These are phyloP conservation scores for Myotis findleyi DNA, from an alignment of 2,797 vertebrate genomes.

Conservation along the genomic window DNA sequence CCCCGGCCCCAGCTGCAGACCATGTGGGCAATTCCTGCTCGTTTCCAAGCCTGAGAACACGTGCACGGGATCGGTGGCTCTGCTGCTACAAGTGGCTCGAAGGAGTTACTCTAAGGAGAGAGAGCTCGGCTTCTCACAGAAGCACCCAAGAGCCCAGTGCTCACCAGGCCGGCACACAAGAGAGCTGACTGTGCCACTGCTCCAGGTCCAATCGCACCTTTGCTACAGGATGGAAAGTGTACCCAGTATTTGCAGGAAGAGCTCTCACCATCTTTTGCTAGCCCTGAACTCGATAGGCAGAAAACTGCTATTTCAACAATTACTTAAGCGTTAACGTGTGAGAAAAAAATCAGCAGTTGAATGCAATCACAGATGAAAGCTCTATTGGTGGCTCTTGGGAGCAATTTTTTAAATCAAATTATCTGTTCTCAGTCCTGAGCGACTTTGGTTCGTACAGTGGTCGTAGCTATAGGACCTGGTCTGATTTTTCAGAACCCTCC, in stretches of 20 bases:
- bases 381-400: background rate
- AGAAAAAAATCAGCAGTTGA: background rate
- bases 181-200: accelerated
- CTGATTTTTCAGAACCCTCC: background rate
- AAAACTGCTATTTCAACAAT: background rate
- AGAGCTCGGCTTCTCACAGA: background rate
- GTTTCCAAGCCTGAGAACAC: background rate
- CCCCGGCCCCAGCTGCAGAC: background rate
- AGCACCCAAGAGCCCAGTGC: background rate
- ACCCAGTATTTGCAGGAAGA: no score
- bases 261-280: background rate
- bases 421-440: background rate
- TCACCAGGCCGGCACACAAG: background rate
- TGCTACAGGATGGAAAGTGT: accelerated
- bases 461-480: background rate
- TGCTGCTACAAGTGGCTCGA: background rate
- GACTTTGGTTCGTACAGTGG: accelerated
- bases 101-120: background rate
- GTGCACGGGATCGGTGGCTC: background rate
- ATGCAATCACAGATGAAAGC: background rate
- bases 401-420: background rate
- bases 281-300: no score
- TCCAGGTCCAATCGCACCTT: accelerated
- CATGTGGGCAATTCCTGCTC: background rate
- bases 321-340: background rate